Evolutionary conservation across 2,113 vertebrate species (phyloP), one percentile per base, ranked within the genome.

Genomic region (Stigmatopora nigra): DNA sequence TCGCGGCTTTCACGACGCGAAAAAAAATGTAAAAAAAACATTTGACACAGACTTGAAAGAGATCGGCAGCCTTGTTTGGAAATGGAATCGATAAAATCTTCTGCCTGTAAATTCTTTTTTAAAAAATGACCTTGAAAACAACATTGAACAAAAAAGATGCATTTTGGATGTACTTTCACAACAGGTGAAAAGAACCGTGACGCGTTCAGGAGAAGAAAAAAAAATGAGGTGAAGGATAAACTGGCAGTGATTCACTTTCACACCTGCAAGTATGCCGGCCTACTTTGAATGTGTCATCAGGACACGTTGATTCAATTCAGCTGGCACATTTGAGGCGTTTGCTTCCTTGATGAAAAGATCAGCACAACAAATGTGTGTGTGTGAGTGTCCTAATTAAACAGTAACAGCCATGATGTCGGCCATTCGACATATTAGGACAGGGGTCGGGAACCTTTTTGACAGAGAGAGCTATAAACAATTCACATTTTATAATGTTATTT

Each of bases 221-320:
- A 22, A 13, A 56, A 31, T 35, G 53, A 56, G 53, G 53, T 56
- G 53, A 56, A 56, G 53, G 53, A 56, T 14, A 56, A 56, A 15
- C 13, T 15, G 53, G 31, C 22, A 13, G 22, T 15, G 22, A 56
- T 56, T 56, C 22, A 31, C 53, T 56, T 55, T 55, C 9, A 53
- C 20, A 22, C 25, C 15, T 14, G 53, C 53, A 16, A 25, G 53
- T 14, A 22, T 31, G 53, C 22, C 31, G 53, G 53, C 53, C 53
- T 56, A 31, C 22, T 56, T 56, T 31, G 53, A 56, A 31, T 14
- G 22, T 8, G 25, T 13, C 22, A 8, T 31, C 19, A 22, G 19
- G 51, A 20, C 17, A 10, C 51, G 5, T 49, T 22, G 51, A 20
- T 10, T 53, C 51, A 12, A 10, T 20, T 5, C n/a, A 12, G 22